These are phyloP conservation scores for Chitala chitala DNA, from an alignment of 2,113 vertebrate species.

Conservation along the genomic window DNA sequence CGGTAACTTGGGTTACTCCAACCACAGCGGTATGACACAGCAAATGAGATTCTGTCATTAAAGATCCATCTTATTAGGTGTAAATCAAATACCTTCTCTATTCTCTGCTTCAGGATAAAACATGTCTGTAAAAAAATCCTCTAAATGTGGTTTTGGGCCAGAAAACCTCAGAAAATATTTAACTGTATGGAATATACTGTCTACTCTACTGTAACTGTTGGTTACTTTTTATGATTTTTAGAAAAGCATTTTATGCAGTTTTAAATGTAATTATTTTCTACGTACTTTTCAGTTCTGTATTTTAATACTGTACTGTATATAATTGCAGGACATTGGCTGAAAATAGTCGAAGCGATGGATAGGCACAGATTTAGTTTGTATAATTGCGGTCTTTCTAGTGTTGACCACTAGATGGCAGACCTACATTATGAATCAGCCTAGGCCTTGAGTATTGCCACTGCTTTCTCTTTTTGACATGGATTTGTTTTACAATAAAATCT, in stretches of 20 bases:
- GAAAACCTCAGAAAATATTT: no score
- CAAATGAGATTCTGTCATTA: no score
- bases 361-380: neutral
- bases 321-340: neutral
- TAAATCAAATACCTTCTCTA: no score
- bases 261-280: neutral
- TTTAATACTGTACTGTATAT: neutral
- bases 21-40: no score
- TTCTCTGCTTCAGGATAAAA: neutral
- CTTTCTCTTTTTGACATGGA: neutral
- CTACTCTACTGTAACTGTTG: no score
- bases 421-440: neutral
- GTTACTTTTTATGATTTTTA: neutral
- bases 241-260: neutral
- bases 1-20: no score
- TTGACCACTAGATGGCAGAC: conserved; percentile 10
- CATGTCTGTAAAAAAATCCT: neutral
- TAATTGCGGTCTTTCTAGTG: neutral
- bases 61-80: no score
- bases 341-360: neutral
- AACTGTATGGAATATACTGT: no score
- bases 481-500: neutral
- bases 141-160: neutral
- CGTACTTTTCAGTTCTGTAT: neutral
- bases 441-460: neutral